Percentiles rank a stretch among this genome's conserved stretches.
Evolutionary conservation across 2,797 vertebrate genomes (phyloP).

Genomic region (Nyctalus aviator): DNA sequence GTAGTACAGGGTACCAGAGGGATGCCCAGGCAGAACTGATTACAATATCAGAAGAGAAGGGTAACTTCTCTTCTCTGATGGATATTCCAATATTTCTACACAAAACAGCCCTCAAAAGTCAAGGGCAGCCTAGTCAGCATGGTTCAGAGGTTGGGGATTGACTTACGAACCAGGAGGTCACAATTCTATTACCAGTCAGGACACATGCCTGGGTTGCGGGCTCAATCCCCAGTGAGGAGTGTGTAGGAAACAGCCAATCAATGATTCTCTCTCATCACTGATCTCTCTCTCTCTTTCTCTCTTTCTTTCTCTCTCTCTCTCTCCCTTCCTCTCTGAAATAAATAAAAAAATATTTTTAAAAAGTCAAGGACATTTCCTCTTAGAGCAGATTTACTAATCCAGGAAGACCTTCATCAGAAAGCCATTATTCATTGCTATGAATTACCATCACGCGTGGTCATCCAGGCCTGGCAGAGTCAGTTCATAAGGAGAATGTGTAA

Average conservation of each 20-base stretch:
- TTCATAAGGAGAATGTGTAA: not conserved
- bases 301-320: no score
- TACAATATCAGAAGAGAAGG: not conserved
- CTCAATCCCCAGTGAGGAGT: no score
- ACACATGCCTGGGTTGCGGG: no score
- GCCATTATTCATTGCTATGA: not conserved
- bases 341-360: no score
- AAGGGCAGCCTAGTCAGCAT: not conserved
- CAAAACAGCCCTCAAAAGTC: not conserved
- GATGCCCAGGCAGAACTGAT: not conserved
- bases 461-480: not conserved
- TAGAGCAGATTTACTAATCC: not conserved
- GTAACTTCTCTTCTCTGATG: not conserved
- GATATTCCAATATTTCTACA: not conserved
- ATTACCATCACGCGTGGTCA: not conserved
- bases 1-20: not conserved
- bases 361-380: not conserved
- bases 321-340: no score
- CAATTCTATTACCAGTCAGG: no score
- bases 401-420: not conserved
- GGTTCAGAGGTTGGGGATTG: no score
- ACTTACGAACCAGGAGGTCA: no score
- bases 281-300: no score
- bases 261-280: no score
- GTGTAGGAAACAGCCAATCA: no score